Evolutionary conservation across 1,140 invertebrate species (phyloP), one percentile per base, ranked within the genome.

Genomic region (Trissolcus basalis): DNA sequence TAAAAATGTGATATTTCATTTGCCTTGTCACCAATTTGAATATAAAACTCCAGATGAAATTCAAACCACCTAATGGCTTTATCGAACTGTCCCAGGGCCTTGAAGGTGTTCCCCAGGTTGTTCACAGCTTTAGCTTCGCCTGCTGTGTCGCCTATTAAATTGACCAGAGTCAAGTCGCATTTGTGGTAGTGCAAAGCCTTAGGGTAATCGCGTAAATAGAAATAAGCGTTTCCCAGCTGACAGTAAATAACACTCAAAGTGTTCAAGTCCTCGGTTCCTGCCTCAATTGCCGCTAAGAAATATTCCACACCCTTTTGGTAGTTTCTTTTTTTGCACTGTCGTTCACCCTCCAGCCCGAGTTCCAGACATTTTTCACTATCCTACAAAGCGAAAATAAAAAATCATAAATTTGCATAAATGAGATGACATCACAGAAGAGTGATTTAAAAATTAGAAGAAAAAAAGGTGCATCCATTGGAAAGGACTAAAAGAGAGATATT

Each of bases 101-200:
- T 99, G 0, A 99, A 89, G 0, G 97, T 99, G 84, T 99, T 99
- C 2, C 97, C 98, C 7, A 99, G 89, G 87, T 99, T 99, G 5
- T 97, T 97, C 76, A 96, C 97, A 0, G 98, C 98, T 85, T 99
- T 99, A 1, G 97, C 97, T 90, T 99, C 97, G 9, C 97, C 97
- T 44, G 97, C 88, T 86, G 94, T 93, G 85, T 98, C 96, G 56
- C 93, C 93, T 90, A 97, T 95, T 19, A 94, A 94, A 86, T 96
- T 94, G 47, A 97, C 96, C 48, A 99, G 89, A 1, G 96, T 97
- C 36, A 99, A 89, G 87, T 99, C 97, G 83, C 96, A 94, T 85
- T 96, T 97, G 84, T 99, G 98, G 87, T 97, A 99, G 78, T 98
- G 94, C 92, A 99, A 95, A n/a, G 98, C 97, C 86, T 97, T 97